These are phyloP conservation scores for Neodiprion virginianus DNA, from an alignment of 1,140 invertebrate genomes.

Conservation along the genomic window DNA sequence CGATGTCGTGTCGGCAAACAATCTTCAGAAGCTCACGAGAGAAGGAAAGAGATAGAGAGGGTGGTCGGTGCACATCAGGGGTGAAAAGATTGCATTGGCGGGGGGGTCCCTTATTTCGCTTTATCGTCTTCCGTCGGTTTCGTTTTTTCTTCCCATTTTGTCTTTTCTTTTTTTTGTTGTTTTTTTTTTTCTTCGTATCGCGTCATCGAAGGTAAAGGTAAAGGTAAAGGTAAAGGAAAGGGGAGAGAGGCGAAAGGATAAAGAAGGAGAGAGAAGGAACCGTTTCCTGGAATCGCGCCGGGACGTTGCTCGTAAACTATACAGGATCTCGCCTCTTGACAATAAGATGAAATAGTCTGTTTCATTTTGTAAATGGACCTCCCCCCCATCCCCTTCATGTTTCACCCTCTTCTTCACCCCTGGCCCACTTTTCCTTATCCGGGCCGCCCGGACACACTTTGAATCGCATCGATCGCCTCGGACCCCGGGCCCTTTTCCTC, in stretches of 20 bases:
- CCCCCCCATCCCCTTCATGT: background rate
- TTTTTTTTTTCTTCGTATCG: background rate
- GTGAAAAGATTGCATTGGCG: no score
- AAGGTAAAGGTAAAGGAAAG: background rate
- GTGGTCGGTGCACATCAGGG: no score
- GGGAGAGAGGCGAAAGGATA: constrained; percentile 16
- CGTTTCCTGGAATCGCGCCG: constrained; percentile 17
- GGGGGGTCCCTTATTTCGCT: no score
- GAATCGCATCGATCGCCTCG: background rate
- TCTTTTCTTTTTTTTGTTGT: background rate
- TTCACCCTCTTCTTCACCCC: no score
- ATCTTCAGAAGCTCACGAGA: no score
- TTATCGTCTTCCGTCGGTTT: background rate
- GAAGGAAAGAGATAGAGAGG: no score
- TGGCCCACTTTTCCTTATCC: no score
- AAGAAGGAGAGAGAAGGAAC: constrained; percentile 19
- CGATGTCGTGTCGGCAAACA: no score
- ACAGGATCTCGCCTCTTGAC: constrained; percentile 4
- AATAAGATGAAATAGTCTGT: constrained; percentile 7
- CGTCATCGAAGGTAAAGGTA: no score
- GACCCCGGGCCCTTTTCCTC: background rate
- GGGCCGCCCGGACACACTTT: background rate
- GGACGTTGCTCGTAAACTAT: background rate
- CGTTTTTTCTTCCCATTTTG: background rate
- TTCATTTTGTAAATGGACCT: constrained; percentile 1